Conservation (phyloP, 2,888 invertebrate species). For the Plagodis pulveraria region DNA sequence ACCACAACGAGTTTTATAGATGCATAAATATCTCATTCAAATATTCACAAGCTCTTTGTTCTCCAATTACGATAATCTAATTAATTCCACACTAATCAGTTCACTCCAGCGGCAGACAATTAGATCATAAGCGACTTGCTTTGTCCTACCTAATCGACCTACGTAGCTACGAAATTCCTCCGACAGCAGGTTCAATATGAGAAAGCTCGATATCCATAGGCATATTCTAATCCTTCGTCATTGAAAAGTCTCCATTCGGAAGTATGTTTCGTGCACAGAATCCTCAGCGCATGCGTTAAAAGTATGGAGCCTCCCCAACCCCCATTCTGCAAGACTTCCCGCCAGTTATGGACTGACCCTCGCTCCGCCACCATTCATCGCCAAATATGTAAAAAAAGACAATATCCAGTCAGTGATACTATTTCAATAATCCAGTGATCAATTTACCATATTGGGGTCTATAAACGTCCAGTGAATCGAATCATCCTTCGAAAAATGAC, state of each 20-base stretch:
- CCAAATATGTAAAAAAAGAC: constrained; percentile 14
- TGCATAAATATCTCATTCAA: constrained; percentile 13
- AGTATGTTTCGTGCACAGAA: constrained; percentile 30
- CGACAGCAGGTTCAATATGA: constrained; percentile 1
- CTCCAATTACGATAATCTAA: constrained; percentile 16
- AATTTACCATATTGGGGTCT: constrained; percentile 1
- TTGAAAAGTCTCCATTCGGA: constrained; percentile 47
- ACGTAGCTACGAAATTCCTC: neutral
- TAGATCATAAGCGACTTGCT: constrained; percentile 5
- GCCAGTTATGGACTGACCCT: constrained; percentile 34
- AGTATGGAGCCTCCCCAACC: constrained; percentile 44
- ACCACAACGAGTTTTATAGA: constrained; percentile 4
- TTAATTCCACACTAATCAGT: constrained; percentile 13
- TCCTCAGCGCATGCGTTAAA: constrained; percentile 64
- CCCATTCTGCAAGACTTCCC: constrained; percentile 42
- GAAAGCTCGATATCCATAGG: constrained; percentile 3
- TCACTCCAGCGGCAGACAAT: constrained; percentile 3
- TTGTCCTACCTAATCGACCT: constrained; percentile 9
- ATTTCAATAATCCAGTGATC: constrained; percentile 15
- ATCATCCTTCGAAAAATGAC: constrained; percentile 50
- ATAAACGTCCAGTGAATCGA: constrained; percentile 8
- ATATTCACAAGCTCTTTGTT: constrained; percentile 20
- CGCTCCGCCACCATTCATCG: constrained; percentile 30
- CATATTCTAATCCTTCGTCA: constrained; percentile 43
- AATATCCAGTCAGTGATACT: constrained; percentile 23